Percentiles rank a stretch among this genome's conserved stretches.
Conservation (phyloP, 64 coral and sea anemone genomes). For the Stichodactyla helianthus region DNA sequence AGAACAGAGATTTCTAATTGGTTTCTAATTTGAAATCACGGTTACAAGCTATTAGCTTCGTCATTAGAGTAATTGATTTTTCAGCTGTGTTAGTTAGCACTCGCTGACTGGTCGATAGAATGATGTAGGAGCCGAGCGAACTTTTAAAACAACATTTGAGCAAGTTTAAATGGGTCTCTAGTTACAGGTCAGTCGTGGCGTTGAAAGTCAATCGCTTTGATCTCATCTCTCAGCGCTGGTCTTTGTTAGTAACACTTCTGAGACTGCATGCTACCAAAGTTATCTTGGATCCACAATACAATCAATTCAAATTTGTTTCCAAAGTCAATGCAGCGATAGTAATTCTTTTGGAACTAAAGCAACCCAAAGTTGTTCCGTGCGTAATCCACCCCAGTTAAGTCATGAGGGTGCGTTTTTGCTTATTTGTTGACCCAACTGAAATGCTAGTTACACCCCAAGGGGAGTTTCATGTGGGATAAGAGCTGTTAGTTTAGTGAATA, state of each 20-base stretch:
- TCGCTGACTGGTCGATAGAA: not conserved
- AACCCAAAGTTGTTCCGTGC: not conserved
- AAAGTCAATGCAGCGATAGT: not conserved
- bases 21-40: conserved; percentile 13
- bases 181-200: conserved; percentile 4
- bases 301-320: not conserved
- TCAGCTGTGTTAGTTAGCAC: conserved; percentile 2
- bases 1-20: not conserved
- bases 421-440: not conserved
- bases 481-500: not conserved
- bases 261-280: not conserved
- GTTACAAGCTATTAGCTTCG: conserved; percentile 27
- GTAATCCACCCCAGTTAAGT: not conserved
- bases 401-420: not conserved
- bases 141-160: conserved; percentile 25
- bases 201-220: conserved; percentile 5
- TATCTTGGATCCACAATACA: not conserved
- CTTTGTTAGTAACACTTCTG: not conserved
- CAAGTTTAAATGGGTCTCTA: not conserved
- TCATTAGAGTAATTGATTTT: conserved; percentile 21
- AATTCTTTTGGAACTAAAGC: not conserved
- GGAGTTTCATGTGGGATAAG: not conserved
- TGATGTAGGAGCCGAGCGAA: not conserved
- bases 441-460: not conserved
- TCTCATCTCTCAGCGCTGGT: conserved; percentile 3